A percentile compares a stretch with the other conserved stretches of the same genome.
Conservation (phyloP, 2,113 vertebrate species). For the Rhizomys pruinosus region DNA sequence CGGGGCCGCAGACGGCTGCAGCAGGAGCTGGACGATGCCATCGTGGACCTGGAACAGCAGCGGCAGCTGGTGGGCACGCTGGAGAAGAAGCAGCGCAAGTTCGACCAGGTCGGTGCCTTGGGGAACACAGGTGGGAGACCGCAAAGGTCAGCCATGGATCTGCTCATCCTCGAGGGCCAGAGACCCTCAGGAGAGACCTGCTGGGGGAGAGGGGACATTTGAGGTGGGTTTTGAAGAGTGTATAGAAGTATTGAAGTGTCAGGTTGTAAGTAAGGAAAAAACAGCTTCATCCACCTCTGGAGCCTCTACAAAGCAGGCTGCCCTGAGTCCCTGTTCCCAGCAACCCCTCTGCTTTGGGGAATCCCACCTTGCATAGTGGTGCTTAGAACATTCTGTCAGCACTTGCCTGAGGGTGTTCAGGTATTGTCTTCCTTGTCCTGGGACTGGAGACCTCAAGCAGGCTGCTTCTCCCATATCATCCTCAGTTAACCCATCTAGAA, state of each 20-base stretch:
- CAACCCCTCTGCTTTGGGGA: neutral
- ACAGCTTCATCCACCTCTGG: too few relatives aligned
- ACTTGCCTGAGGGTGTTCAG: neutral
- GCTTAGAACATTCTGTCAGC: neutral
- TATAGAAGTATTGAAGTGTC: neutral
- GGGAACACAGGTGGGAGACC: neutral
- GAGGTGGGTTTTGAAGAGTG: neutral
- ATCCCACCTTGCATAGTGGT: neutral
- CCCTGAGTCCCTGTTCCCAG: neutral
- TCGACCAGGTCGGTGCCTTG: conserved; percentile 89
- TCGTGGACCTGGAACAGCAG: conserved; percentile 91
- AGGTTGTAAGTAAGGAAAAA: too few relatives aligned
- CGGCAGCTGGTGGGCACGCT: conserved; percentile 91
- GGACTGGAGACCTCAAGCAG: neutral
- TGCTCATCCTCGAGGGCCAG: neutral
- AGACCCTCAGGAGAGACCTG: neutral
- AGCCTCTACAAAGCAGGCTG: neutral
- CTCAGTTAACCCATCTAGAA: conserved; percentile 7
- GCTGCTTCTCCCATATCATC: neutral
- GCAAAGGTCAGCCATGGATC: too few relatives aligned
- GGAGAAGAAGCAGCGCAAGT: conserved; percentile 95
- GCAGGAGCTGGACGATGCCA: conserved; percentile 93
- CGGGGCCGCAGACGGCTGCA: conserved; percentile 90
- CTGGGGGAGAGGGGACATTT: neutral
- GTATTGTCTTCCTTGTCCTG: neutral